Base-by-base conservation (phyloP, 2,113 vertebrate species). In the Willisornis vidua region DNA sequence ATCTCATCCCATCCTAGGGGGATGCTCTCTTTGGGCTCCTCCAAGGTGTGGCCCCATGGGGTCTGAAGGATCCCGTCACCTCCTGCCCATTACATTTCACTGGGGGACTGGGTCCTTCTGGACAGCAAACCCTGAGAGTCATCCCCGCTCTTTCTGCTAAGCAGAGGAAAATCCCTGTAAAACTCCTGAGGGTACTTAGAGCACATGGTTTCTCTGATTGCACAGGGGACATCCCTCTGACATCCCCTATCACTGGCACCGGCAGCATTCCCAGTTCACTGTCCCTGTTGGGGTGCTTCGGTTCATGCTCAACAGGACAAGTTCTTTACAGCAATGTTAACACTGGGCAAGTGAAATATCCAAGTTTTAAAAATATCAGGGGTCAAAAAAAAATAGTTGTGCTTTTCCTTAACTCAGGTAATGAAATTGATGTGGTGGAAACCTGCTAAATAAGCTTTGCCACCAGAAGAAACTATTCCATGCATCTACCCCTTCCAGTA, bases 221-320 rank as follows among this genome's bases (percentile, higher is more conserved):
- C 22, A 73, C 29, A 43, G 22, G 29, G 29, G 71, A n/a, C 13
- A 2, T 62, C 22, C 22, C n/a, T 31, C 12, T 33, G 13, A 49
- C 33, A 9, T 49, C 15, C 24, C 8, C 48, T 87, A 1, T 35
- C 43, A 55, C 16, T 0, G 0, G 31, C 24, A 49, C 12, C 20
- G 41, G 35, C 35, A 77, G 49, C 57, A 46, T 5, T 7, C 5
- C 29, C 5, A n/a, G 46, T 26, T 45, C 29, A 17, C 58, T 48
- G 16, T 39, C 25, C 46, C 29, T 48, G 26, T 20, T 85, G 31
- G 29, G 8, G 17, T 41, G 57, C 61, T 89, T 87, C 35, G 31
- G 10, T 33, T 63, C 26, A 1, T 28, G 39, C n/a, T 68, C 57
- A 65, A 23, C 46, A 65, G 46, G 46, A 55, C 41, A 76, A 68